These are phyloP conservation scores for Ylistrum balloti DNA, from an alignment of 1,140 invertebrate genomes.

Conservation along the genomic window DNA sequence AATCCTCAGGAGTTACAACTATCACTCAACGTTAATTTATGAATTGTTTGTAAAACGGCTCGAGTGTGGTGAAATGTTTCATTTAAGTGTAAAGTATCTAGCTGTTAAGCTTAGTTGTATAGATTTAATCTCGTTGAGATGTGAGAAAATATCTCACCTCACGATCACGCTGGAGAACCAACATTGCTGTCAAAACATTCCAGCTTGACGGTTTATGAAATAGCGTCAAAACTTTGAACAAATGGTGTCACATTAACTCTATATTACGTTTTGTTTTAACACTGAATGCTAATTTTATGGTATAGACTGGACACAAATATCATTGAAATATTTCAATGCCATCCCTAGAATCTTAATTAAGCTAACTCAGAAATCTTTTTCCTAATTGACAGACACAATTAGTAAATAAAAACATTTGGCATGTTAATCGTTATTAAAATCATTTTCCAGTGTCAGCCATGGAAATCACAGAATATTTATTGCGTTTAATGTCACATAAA, in stretches of 20 bases:
- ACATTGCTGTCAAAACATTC: neutral
- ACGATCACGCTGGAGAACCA: neutral
- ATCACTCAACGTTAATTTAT: neutral
- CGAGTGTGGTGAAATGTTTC: neutral
- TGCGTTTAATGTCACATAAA: neutral
- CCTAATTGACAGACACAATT: neutral
- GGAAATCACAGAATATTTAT: neutral
- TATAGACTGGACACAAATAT: neutral
- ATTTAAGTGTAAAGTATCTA: neutral
- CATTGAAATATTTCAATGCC: neutral
- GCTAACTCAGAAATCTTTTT: neutral
- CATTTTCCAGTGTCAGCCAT: neutral
- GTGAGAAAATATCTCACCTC: neutral
- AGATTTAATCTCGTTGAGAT: neutral
- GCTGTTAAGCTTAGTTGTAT: neutral
- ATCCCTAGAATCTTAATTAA: neutral
- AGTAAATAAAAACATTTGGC: neutral
- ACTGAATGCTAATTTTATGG: neutral
- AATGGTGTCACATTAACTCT: neutral
- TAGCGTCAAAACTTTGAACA: neutral
- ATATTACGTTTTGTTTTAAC: neutral
- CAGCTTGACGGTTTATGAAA: conserved; percentile 11
- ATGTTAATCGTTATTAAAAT: neutral
- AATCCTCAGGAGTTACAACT: neutral
- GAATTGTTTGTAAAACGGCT: neutral